A percentile compares a stretch with the other conserved stretches of the same genome.
These are phyloP conservation scores for Podotricha telesiphe DNA, from an alignment of 2,888 invertebrate species.

Conservation along the genomic window DNA sequence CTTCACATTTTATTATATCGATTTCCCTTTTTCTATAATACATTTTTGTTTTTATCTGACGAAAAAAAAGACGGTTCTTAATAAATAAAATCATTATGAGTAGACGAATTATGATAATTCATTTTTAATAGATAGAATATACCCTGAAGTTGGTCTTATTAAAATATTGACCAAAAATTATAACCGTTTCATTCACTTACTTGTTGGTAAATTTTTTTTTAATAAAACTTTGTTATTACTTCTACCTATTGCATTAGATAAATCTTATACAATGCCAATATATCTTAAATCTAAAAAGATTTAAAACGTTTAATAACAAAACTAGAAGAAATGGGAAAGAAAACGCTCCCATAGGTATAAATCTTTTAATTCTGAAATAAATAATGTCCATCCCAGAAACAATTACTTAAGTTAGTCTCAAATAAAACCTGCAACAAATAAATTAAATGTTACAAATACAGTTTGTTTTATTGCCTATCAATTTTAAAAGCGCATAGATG, in stretches of 20 bases:
- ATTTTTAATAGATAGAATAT: too few species aligned
- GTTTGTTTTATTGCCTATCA: background rate
- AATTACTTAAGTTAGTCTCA: slow-evolving; percentile 34
- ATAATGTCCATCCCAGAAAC: slow-evolving; percentile 32
- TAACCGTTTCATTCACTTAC: too few species aligned
- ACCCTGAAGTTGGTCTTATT: too few species aligned
- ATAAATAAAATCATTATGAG: too few species aligned
- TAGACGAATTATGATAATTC: too few species aligned
- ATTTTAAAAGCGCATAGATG: too few species aligned
- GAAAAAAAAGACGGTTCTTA: too few species aligned
- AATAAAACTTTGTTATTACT: background rate
- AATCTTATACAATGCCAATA: slow-evolving; percentile 1
- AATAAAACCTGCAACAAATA: slow-evolving; percentile 26
- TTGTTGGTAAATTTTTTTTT: too few species aligned
- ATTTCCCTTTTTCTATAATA: too few species aligned
- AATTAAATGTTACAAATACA: slow-evolving; percentile 25
- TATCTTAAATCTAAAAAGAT: slow-evolving; percentile 1
- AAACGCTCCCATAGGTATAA: slow-evolving; percentile 26
- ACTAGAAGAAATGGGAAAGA: slow-evolving; percentile 17
- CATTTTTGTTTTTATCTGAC: too few species aligned
- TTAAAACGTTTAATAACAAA: slow-evolving; percentile 14
- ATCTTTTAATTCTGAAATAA: slow-evolving; percentile 29
- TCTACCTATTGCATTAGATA: background rate
- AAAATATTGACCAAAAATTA: too few species aligned
- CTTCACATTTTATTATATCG: too few species aligned